These are phyloP conservation scores for Tromatobia lineatoria DNA, from an alignment of 2,888 invertebrate species.

Conservation along the genomic window DNA sequence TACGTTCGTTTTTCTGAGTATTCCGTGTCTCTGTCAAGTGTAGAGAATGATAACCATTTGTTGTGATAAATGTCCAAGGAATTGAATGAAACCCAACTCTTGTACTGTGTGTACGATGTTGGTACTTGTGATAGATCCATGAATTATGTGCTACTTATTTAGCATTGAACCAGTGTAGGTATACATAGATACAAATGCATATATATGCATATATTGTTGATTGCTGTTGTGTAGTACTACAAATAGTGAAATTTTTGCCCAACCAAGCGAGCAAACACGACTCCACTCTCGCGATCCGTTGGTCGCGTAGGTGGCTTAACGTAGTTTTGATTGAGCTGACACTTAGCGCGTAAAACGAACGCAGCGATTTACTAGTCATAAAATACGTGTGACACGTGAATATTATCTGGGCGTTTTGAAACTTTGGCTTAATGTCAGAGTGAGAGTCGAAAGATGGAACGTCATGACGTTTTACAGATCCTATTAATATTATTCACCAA, in stretches of 20 bases:
- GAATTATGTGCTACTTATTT: background rate
- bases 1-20: background rate
- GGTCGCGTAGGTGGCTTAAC: conserved; percentile 45
- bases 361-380: background rate
- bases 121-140: conserved; percentile 16
- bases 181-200: too few relatives aligned
- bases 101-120: background rate
- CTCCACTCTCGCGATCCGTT: background rate
- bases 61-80: conserved; percentile 14
- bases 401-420: background rate
- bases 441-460: background rate
- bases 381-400: conserved; percentile 14
- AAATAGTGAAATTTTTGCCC: conserved; percentile 25
- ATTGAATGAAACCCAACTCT: conserved; percentile 27
- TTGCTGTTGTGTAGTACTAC: background rate
- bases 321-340: conserved; percentile 42
- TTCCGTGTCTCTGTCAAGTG: background rate
- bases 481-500: background rate
- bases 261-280: conserved; percentile 16
- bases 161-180: background rate
- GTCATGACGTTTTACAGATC: background rate
- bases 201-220: background rate
- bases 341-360: conserved; percentile 23
- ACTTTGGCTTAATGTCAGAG: background rate
- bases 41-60: conserved; percentile 15